These are phyloP conservation scores for Ceraclea dissimilis DNA, from an alignment of 2,888 invertebrate species.

Conservation along the genomic window DNA sequence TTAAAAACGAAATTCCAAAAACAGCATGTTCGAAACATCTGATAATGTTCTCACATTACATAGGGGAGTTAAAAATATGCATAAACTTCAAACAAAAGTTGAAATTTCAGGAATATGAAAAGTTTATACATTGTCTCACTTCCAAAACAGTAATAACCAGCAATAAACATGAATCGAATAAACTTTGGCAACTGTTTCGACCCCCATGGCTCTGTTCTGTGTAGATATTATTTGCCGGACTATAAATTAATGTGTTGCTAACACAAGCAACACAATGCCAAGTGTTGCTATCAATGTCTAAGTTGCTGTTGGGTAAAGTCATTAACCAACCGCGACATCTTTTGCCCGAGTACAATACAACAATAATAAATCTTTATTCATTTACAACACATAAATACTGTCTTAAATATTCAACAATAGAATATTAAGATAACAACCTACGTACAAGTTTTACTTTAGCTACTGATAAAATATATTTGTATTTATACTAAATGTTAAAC, in stretches of 20 bases:
- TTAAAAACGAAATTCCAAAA: background rate
- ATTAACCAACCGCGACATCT: conserved; percentile 7
- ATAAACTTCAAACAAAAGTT: too few species aligned
- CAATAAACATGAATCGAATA: conserved; percentile 1
- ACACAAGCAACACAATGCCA: conserved; percentile 1
- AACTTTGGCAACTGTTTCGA: conserved; percentile 1
- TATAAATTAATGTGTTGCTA: conserved; percentile 3
- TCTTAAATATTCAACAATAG: too few species aligned
- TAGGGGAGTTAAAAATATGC: too few species aligned
- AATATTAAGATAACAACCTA: too few species aligned
- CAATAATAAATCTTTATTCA: background rate
- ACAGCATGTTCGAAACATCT: background rate
- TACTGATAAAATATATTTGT: too few species aligned
- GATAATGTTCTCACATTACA: background rate
- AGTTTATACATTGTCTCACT: conserved; percentile 1
- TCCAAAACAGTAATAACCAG: conserved; percentile 1
- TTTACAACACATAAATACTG: background rate
- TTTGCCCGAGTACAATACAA: background rate
- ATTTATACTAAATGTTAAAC: too few species aligned
- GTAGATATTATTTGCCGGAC: background rate
- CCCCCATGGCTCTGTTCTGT: background rate
- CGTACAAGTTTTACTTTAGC: too few species aligned
- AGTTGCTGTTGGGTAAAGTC: conserved; percentile 4
- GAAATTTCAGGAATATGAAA: background rate
- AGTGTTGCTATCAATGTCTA: conserved; percentile 6